Evolutionary conservation across 2,113 vertebrate genomes (phyloP).

Genomic region (Sporophila hypoxantha): DNA sequence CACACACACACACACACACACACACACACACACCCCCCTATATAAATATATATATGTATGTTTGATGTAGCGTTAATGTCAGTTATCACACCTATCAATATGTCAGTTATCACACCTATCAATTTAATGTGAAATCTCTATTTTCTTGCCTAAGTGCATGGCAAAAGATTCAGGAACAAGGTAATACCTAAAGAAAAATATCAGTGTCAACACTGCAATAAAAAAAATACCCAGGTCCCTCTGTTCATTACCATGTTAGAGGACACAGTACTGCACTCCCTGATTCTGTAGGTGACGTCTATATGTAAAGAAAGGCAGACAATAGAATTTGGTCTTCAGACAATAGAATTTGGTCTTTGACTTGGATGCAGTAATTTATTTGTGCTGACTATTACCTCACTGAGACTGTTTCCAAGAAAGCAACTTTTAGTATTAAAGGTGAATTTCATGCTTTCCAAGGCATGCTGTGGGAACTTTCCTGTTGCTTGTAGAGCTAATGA

Average conservation of each 20-base stretch:
- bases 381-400: not conserved
- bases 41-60: fast-evolving
- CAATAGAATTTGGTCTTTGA: not conserved
- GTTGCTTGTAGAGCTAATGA: not conserved
- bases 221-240: not conserved
- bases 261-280: not conserved
- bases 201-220: not conserved
- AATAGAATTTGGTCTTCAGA: not conserved
- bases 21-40: not conserved
- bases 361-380: not conserved
- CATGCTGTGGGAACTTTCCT: not conserved
- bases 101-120: not conserved
- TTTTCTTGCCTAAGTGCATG: not conserved
- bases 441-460: not conserved
- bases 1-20: not conserved
- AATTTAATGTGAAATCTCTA: not conserved
- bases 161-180: not conserved
- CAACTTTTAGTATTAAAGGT: not conserved
- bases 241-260: not conserved
- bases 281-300: not conserved
- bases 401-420: not conserved
- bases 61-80: not conserved
- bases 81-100: not conserved
- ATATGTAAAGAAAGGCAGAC: not conserved
- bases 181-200: not conserved